Evolutionary conservation across 2,113 vertebrate species (phyloP), one percentile per base, ranked within the genome.

Genomic region (Leptosomus discolor): DNA sequence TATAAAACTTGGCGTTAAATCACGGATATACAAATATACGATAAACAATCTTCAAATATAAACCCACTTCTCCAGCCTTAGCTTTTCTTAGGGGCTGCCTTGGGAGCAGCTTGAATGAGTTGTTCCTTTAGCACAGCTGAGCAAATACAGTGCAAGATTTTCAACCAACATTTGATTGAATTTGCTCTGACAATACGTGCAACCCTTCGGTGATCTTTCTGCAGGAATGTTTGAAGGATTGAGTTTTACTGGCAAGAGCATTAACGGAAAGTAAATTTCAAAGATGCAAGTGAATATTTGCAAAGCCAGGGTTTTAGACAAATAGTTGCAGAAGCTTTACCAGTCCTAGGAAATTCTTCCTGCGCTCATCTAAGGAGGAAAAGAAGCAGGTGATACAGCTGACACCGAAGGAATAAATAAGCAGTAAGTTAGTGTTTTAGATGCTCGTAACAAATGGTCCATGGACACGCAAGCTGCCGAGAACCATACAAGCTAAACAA

Each of bases 191-290:
- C 93, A 88, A 86, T 86, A 80, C 0, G 0, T 79, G 65, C 82
- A 88, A 60, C 63, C 82, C 85, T 80, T 92, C 26, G 37, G 76
- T 92, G 81, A 95, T 85, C 77, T 97, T 82, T 92, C 85, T 54
- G 26, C 24, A 76, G 57, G 53, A 84, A 63, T 88, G 50, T 88
- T 90, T 94, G 79, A 92, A 94, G 85, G 77, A 88, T 51, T 85
- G 90, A 94, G 46, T 94, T 95, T 94, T 92, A 83, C 82, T 54
- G 51, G 88, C 41, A 94, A 90, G 23, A 94, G 58, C 92, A 82
- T 85, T 85, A 83, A 37, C 7, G 2, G 34, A 95, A 92, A 94
- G 85, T 54, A 96, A 92, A 97, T 97, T 92, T 92, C 89, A 96
- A 78, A 94, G 81, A 88, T 58, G 30, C 67, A 65, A 78, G 56